A percentile compares a stretch with the other conserved stretches of the same genome.
phyloP scores from a whole-genome alignment of 2,797 vertebrate species.

The Hypotaenidia okinawae region DNA sequence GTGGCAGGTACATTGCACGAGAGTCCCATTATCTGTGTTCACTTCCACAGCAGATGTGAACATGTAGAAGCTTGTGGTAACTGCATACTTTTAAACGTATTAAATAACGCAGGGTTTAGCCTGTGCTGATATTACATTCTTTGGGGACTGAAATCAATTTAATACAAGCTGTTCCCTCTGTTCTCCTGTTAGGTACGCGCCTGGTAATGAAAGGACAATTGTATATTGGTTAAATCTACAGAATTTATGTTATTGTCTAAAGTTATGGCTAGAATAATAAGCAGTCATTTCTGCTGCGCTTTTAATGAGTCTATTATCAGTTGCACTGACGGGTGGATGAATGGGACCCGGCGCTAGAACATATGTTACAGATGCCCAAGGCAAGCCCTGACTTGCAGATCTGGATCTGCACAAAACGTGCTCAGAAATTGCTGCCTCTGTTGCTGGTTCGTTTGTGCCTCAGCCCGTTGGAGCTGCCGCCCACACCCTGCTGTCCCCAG shows the following conservation, averaged over 20 bases:
- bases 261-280: background rate
- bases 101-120: background rate
- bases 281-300: constrained; percentile 21
- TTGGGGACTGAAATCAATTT: constrained; percentile 18
- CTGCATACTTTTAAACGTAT: background rate
- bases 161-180: background rate
- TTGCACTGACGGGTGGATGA: background rate
- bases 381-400: background rate
- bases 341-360: background rate
- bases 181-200: background rate
- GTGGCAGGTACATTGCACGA: background rate
- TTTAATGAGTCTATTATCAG: constrained; percentile 36
- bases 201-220: constrained; percentile 19
- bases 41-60: background rate
- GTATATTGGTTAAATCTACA: background rate
- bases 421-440: background rate
- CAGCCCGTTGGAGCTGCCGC: background rate
- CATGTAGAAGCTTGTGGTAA: background rate
- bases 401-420: background rate
- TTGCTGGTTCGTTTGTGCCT: background rate
- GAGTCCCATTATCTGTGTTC: background rate
- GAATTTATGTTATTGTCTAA: constrained; percentile 28
- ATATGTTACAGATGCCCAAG: background rate
- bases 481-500: background rate
- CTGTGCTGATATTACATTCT: background rate